Percentiles rank a stretch among this genome's conserved stretches.
Evolutionary conservation across 2,113 vertebrate genomes (phyloP).

Genomic region (Saimiri boliviensis): DNA sequence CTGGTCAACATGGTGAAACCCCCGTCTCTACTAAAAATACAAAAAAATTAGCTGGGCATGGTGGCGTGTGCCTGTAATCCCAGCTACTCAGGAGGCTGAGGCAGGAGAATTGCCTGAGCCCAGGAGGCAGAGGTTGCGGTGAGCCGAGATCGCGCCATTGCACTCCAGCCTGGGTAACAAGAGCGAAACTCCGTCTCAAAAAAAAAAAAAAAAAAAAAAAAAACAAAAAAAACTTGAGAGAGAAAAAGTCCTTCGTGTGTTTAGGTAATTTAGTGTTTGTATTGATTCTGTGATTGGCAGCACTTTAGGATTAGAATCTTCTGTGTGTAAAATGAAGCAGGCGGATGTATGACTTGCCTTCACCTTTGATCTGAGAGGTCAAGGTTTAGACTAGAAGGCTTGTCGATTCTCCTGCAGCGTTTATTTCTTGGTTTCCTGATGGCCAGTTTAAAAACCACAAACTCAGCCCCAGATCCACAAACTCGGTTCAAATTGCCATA

Average conservation of each 20-base stretch:
- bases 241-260: neutral
- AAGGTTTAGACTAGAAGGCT: neutral
- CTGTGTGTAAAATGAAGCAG: neutral
- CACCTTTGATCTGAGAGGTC: neutral
- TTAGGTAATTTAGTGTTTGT: neutral
- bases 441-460: neutral
- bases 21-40: too few species aligned
- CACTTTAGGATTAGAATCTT: neutral
- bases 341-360: neutral
- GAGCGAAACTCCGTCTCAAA: too few species aligned
- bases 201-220: too few species aligned
- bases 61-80: too few species aligned
- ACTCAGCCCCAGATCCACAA: neutral
- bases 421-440: conserved; percentile 12
- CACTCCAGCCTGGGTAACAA: too few species aligned
- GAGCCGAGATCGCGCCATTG: too few species aligned
- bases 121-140: too few species aligned
- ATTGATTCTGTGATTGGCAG: neutral
- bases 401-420: neutral
- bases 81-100: too few species aligned
- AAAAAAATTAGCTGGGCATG: too few species aligned
- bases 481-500: neutral
- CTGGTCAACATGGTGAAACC: too few species aligned
- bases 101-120: too few species aligned
- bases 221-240: neutral